Evolutionary conservation across 2,797 vertebrate genomes (phyloP), one percentile per base, ranked within the genome.

Genomic region (Urophycis tenuis): DNA sequence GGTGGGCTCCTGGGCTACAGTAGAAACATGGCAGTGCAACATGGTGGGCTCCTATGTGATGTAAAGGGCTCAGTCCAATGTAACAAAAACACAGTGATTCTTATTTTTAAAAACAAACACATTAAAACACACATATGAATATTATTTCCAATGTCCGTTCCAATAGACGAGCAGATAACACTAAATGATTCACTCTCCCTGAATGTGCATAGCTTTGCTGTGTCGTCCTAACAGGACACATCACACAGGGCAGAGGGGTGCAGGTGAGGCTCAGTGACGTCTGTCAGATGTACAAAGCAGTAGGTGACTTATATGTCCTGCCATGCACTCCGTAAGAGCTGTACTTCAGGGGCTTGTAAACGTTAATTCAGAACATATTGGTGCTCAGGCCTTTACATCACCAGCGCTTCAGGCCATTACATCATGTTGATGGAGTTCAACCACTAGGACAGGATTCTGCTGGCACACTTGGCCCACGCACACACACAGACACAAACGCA

Each of bases 121-220:
- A 14, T 41, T 41, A 41, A 41, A 41, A 41, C 39, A 41, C 4
- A 41, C 2, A 3, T 14, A 41, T 41, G 14, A 41, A 41, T 41
- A 41, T 41, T 14, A 15, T 41, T 14, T 14, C 15, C 11, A 41
- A 41, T 41, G 39, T 41, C 39, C 12, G 39, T 41, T 41, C 39
- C 39, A 14, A 11, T 12, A 85, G n/a, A n/a, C n/a, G n/a, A n/a
- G n/a, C n/a, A n/a, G 83, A 74, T 74, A 73, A 12, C 39, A 41
- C 2, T 41, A 41, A 41, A 41, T 14, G 12, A 12, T 15, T 14
- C 14, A 41, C 12, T 36, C 35, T 8, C 35, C 35, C 79, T 81
- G 76, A 77, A 80, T 90, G 82, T 79, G 49, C 76, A 85, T 49
- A 79, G 73, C 76, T 64, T 41, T 71, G 77, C 76, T 14, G 19